These are phyloP conservation scores for Phallusia fumigata DNA, from an alignment of 23 tunicate species.

Conservation along the genomic window DNA sequence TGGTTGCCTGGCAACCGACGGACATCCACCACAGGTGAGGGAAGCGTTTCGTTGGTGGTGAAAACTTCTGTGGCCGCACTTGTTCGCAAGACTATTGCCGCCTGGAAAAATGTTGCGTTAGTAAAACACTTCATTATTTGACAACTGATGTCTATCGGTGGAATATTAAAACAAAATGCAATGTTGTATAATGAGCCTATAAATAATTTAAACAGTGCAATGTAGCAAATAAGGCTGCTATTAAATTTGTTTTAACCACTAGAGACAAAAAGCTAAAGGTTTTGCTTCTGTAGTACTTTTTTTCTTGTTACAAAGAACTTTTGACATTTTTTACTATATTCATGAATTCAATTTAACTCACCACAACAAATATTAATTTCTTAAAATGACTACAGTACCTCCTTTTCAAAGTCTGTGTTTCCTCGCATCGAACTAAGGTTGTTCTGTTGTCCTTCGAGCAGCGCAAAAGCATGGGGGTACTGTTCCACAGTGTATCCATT, in stretches of 20 bases:
- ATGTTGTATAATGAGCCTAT: no score
- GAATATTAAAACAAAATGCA: not conserved
- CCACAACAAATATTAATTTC: not conserved
- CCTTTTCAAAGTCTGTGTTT: no score
- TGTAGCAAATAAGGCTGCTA: no score
- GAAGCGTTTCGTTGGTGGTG: conserved; percentile 34
- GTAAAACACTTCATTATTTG: not conserved
- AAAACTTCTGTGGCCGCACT: not conserved
- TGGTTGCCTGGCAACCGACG: conserved; percentile 21
- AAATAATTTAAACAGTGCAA: no score
- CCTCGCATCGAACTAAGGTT: no score
- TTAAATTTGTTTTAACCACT: no score
- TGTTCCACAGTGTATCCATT: conserved; percentile 27
- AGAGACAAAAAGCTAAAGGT: no score
- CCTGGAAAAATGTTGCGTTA: not conserved
- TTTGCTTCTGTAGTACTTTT: no score
- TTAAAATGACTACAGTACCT: not conserved
- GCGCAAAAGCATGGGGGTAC: not conserved
- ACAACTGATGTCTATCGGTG: not conserved
- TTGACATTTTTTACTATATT: not conserved
- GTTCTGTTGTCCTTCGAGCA: no score
- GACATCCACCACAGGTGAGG: conserved; percentile 24
- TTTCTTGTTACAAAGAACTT: no score
- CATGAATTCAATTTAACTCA: not conserved
- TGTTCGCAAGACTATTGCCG: not conserved